Evolutionary conservation across 2,113 vertebrate genomes (phyloP), one percentile per base, ranked within the genome.

Genomic region (Centropristis striata): DNA sequence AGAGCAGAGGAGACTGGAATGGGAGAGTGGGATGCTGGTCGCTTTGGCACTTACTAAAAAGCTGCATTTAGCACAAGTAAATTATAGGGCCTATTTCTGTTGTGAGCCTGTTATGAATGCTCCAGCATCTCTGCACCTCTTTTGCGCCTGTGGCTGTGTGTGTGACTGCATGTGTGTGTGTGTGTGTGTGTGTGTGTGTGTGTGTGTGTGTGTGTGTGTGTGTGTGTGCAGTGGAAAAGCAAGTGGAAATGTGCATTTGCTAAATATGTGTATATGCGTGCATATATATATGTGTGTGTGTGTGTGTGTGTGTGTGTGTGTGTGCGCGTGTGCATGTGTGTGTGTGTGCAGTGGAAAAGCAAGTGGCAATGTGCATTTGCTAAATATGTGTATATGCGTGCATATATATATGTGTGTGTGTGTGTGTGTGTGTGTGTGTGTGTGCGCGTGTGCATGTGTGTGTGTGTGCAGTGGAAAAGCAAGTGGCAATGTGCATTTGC

Each of bases 31-130:
- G 71, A 81, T 84, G 83, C 65, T 72, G 84, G 88, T 73, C 64
- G 64, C 74, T 74, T 77, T 88, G 85, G 85, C 88, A 83, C 85
- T 53, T 69, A 82, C 65, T 69, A 90, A 90, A 92, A 87, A 78
- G 81, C 85, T 89, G 80, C 80, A 83, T 93, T 92, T 90, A 90
- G 83, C 55, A 81, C 83, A 88, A 85, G 86, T 90, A 86, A 88
- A 90, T 90, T 85, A 81, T 70, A 77, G 80, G 79, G 21, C 77
- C 81, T 84, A 82, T 90, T 90, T 88, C 64, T 86, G 90, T 69
- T 85, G 76, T 76, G 78, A 86, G 76, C 66, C 81, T 85, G 85
- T 84, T 86, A 54, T 86, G 67, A 90, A 90, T 81, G 87, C 27
- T 78, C 69, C 63, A 71, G 46, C 75, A 76, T 88, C 81, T 69